Evolutionary conservation across 2,888 invertebrate species (phyloP).

Genomic region (Sepioteuthis lessoniana): DNA sequence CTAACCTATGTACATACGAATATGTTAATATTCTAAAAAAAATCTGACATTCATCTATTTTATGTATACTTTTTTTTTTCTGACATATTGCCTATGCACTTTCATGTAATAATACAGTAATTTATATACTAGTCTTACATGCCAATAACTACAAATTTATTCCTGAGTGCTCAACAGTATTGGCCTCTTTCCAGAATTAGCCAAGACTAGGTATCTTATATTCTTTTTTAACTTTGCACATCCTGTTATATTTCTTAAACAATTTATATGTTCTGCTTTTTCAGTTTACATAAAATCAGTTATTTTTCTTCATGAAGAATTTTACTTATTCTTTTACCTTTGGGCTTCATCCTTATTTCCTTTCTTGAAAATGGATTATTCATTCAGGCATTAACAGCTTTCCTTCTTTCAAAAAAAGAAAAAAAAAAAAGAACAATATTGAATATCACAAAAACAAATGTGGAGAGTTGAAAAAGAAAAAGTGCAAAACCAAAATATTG

Average conservation of each 20-base stretch:
- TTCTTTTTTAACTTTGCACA: not conserved
- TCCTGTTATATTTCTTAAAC: not conserved
- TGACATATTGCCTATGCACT: not conserved
- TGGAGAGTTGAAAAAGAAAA: not conserved
- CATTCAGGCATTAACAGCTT: not conserved
- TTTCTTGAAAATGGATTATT: not conserved
- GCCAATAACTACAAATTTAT: not conserved
- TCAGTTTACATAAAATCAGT: not conserved
- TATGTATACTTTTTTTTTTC: not conserved
- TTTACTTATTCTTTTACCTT: not conserved
- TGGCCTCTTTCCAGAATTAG: not conserved
- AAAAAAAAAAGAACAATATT: not conserved
- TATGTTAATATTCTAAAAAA: too few species aligned
- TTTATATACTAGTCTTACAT: not conserved
- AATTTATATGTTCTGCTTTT: not conserved
- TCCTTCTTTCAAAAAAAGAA: not conserved
- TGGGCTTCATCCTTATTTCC: not conserved
- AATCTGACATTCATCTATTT: too few species aligned
- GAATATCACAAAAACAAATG: slow-evolving; percentile 9
- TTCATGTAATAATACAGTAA: not conserved
- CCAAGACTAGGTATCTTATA: not conserved
- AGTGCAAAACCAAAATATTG: not conserved
- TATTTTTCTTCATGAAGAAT: not conserved
- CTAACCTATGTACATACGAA: too few species aligned
- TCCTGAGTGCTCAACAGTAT: not conserved